Evolutionary conservation across 2,797 vertebrate species (phyloP).

Genomic region (Mionectes olivaceus): DNA sequence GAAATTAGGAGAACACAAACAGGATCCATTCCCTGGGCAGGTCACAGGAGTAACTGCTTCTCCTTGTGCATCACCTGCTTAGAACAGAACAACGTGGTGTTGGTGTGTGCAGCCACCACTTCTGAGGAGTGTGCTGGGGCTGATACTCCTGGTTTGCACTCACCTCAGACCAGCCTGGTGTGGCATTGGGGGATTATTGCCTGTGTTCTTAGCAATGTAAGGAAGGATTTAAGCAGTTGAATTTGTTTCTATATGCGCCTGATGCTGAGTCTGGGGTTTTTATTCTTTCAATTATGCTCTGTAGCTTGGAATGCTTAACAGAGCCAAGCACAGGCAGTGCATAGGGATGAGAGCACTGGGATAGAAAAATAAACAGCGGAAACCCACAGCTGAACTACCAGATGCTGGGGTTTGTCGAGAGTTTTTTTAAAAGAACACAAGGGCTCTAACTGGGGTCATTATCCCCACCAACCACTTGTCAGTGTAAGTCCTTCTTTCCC

Average conservation of each 20-base stretch:
- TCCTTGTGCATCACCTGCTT: background rate
- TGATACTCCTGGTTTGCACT: background rate
- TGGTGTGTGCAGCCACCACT: background rate
- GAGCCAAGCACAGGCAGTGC: constrained; percentile 51
- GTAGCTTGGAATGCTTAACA: constrained; percentile 54
- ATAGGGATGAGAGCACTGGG: constrained; percentile 26
- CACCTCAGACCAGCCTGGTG: rapidly evolving
- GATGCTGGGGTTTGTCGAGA: constrained; percentile 41
- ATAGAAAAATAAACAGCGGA: constrained; percentile 70
- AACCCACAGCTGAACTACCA: constrained; percentile 69
- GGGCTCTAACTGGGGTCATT: constrained; percentile 38
- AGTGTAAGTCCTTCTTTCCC: background rate
- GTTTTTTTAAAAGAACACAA: constrained; percentile 7
- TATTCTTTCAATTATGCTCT: constrained; percentile 44
- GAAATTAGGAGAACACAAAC: background rate
- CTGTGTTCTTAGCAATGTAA: background rate
- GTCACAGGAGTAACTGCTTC: background rate
- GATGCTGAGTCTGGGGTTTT: constrained; percentile 38
- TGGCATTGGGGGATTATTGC: background rate
- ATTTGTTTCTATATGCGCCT: constrained; percentile 8
- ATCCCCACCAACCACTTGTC: constrained; percentile 45
- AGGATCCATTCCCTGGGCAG: background rate
- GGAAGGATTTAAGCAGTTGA: constrained; percentile 29
- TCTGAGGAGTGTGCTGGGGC: background rate
- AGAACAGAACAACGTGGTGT: background rate